These are phyloP conservation scores for Eonycteris spelaea DNA, from an alignment of 2,113 vertebrate species.

Conservation along the genomic window DNA sequence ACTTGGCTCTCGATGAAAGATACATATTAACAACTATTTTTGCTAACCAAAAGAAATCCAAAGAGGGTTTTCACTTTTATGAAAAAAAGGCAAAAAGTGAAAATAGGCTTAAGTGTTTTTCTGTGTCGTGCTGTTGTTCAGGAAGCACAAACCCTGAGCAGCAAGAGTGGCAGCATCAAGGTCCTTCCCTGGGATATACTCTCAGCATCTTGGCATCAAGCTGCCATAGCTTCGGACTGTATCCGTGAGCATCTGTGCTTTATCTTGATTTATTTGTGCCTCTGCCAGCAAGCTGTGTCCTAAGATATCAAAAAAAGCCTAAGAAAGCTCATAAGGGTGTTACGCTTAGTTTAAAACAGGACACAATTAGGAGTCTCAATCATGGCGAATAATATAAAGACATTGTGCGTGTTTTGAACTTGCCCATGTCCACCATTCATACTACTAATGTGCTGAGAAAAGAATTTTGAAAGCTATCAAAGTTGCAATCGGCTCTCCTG, in stretches of 20 bases:
- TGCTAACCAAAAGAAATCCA: neutral
- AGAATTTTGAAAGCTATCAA: neutral
- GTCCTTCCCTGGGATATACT: neutral
- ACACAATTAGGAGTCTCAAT: neutral
- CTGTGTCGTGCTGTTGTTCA: neutral
- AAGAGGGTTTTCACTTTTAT: neutral
- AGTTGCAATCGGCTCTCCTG: neutral
- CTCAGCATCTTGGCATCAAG: neutral
- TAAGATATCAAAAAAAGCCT: neutral
- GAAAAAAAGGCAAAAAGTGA: neutral
- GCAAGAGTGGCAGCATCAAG: rapidly evolving
- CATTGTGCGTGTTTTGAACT: neutral
- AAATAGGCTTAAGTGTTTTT: neutral
- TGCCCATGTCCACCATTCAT: neutral
- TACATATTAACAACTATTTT: neutral
- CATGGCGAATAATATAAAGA: neutral
- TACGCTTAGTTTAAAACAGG: too few relatives aligned
- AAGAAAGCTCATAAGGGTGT: neutral
- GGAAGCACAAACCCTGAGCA: too few relatives aligned
- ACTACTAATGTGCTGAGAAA: neutral
- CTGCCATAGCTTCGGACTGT: neutral
- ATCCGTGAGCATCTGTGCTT: neutral
- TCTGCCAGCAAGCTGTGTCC: neutral
- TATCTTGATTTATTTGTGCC: neutral
- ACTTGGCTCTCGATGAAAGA: neutral